phyloP scores from a whole-genome alignment of 2,797 vertebrate species.

The Crocodylus rhombifer region DNA sequence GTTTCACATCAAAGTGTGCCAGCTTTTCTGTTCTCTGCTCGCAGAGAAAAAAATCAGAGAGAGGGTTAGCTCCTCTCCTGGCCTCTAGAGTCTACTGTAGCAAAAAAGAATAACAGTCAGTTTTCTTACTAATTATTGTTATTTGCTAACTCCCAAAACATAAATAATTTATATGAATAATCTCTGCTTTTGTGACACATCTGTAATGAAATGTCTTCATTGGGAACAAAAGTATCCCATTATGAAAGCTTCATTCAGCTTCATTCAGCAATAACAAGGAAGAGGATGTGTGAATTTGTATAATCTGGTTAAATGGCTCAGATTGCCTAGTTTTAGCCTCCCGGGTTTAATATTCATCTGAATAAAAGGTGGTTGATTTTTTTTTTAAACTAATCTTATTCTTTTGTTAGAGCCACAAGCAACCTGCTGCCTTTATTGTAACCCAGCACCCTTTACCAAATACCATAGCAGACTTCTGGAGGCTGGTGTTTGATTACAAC shows the following conservation, averaged over 20 bases:
- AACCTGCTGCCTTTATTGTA: conserved; percentile 97
- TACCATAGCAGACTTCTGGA: conserved; percentile 97
- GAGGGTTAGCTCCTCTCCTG: conserved; percentile 8
- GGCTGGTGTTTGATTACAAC: conserved; percentile 98
- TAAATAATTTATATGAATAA: conserved; percentile 84
- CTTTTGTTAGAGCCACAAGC: conserved; percentile 94
- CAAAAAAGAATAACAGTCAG: conserved; percentile 45
- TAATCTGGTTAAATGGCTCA: conserved; percentile 76
- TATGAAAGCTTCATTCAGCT: conserved; percentile 71
- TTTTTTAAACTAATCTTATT: conserved; percentile 67
- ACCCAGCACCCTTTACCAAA: conserved; percentile 98
- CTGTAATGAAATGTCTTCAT: conserved; percentile 83
- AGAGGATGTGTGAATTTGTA: conserved; percentile 70
- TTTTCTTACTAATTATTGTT: conserved; percentile 76
- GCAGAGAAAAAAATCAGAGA: background rate
- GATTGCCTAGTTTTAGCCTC: conserved; percentile 67
- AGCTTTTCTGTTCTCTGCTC: background rate
- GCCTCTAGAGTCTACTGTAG: background rate
- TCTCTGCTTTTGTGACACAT: conserved; percentile 79
- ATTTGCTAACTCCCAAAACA: conserved; percentile 79
- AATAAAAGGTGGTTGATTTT: conserved; percentile 65
- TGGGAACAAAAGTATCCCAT: conserved; percentile 78
- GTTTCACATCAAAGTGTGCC: background rate
- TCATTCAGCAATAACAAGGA: conserved; percentile 67
- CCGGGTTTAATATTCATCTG: conserved; percentile 49